These are phyloP conservation scores for Sesamia inferens DNA, from an alignment of 2,888 invertebrate species.

Conservation along the genomic window DNA sequence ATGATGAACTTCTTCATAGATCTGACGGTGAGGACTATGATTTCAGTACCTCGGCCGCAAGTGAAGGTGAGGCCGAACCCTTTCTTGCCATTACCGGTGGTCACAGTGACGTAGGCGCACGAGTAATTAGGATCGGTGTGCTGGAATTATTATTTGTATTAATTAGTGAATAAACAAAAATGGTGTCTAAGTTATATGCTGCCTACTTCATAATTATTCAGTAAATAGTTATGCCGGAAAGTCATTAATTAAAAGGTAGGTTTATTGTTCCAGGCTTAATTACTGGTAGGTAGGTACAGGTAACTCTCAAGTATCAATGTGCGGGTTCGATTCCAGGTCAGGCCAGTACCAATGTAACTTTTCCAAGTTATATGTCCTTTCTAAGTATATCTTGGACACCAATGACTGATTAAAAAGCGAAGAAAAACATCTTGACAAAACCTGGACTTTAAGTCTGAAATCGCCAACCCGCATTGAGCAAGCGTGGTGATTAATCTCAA, in stretches of 20 bases:
- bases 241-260: not conserved
- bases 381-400: too few species aligned
- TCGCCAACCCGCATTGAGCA: too few species aligned
- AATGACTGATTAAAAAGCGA: too few species aligned
- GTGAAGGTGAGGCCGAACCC: constrained; percentile 97
- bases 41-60: constrained; percentile 96
- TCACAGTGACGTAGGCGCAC: constrained; percentile 96
- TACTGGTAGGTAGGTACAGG: not conserved
- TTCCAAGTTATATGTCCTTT: too few species aligned
- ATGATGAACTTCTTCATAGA: constrained; percentile 92
- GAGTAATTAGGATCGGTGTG: constrained; percentile 97
- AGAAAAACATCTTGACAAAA: too few species aligned
- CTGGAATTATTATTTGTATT: constrained; percentile 79
- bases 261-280: not conserved
- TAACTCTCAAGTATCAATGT: too few species aligned
- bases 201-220: not conserved
- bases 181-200: not conserved
- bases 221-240: not conserved
- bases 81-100: constrained; percentile 90
- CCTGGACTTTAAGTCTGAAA: too few species aligned
- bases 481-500: too few species aligned
- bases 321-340: too few species aligned
- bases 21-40: constrained; percentile 94
- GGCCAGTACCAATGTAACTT: too few species aligned
- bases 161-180: not conserved